Evolutionary conservation across 92 coral and sea anemone species (phyloP).

Genomic region (Zoanthus sansibaricus): DNA sequence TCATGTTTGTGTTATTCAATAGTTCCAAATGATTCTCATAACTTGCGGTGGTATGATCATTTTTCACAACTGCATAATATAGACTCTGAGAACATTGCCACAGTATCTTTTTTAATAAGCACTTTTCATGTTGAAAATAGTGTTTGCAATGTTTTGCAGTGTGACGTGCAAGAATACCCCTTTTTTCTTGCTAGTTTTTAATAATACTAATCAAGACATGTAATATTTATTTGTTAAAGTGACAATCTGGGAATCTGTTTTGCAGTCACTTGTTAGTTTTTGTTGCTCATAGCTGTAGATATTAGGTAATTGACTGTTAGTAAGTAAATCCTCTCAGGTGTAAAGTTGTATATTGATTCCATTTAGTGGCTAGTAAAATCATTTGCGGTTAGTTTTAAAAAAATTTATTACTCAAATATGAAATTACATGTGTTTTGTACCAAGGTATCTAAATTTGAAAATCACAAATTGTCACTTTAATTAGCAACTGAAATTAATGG

Average conservation of each 20-base stretch:
- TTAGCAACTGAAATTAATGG: background rate
- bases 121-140: slow-evolving; percentile 77
- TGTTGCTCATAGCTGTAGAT: background rate
- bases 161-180: slow-evolving; percentile 42
- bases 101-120: background rate
- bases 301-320: too few relatives aligned
- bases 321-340: background rate
- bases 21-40: background rate
- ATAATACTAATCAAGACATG: background rate
- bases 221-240: slow-evolving; percentile 4
- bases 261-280: background rate
- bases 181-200: slow-evolving; percentile 44
- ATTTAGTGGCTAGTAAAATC: too few relatives aligned
- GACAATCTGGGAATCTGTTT: background rate
- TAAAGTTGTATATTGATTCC: too few relatives aligned
- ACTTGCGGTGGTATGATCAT: background rate
- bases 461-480: too few relatives aligned
- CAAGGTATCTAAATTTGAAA: too few relatives aligned
- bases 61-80: background rate
- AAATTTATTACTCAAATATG: too few relatives aligned
- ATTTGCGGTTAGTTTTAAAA: too few relatives aligned
- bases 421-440: too few relatives aligned
- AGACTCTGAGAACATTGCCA: slow-evolving; percentile 25
- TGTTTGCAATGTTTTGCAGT: slow-evolving; percentile 86
- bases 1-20: background rate